These are phyloP conservation scores for Macaria liturata DNA, from an alignment of 2,888 invertebrate species.

Conservation along the genomic window DNA sequence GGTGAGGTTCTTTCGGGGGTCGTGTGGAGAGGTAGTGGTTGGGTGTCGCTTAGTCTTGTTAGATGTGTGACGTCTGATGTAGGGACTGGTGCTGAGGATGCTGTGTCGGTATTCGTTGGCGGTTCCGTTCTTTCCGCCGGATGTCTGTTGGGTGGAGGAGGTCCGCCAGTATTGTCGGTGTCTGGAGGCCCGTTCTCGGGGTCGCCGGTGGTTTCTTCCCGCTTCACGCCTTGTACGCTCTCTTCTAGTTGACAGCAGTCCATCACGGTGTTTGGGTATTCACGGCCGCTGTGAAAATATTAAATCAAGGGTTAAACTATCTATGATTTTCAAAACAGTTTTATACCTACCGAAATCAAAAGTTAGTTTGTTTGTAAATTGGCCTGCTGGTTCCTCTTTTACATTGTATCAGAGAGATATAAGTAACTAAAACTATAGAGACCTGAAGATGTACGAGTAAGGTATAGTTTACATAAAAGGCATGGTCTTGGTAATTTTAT, in stretches of 20 bases:
- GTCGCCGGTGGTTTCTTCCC: slow-evolving; percentile 92
- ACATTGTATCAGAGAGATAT: too few relatives aligned
- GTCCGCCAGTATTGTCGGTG: slow-evolving; percentile 85
- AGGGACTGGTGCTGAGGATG: slow-evolving; percentile 69
- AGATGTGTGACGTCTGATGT: slow-evolving; percentile 73
- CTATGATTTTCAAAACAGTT: background rate
- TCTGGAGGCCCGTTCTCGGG: slow-evolving; percentile 95
- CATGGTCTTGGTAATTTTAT: too few relatives aligned
- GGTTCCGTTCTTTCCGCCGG: slow-evolving; percentile 69
- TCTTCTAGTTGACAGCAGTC: slow-evolving; percentile 97
- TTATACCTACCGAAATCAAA: too few relatives aligned
- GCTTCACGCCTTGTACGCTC: slow-evolving; percentile 90
- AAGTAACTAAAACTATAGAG: too few relatives aligned
- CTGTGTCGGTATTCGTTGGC: slow-evolving; percentile 64
- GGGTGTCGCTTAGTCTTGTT: slow-evolving; percentile 70
- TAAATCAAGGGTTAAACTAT: slow-evolving; percentile 31
- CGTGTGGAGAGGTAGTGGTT: slow-evolving; percentile 71
- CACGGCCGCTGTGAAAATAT: slow-evolving; percentile 86
- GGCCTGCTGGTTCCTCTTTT: too few relatives aligned
- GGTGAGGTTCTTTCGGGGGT: slow-evolving; percentile 78
- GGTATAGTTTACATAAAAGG: too few relatives aligned
- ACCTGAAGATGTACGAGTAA: too few relatives aligned
- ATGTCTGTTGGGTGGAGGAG: slow-evolving; percentile 66
- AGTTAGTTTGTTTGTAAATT: too few relatives aligned
- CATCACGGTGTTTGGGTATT: slow-evolving; percentile 95